Evolutionary conservation across 2,797 vertebrate species (phyloP).

Genomic region (Heterohyrax brucei): DNA sequence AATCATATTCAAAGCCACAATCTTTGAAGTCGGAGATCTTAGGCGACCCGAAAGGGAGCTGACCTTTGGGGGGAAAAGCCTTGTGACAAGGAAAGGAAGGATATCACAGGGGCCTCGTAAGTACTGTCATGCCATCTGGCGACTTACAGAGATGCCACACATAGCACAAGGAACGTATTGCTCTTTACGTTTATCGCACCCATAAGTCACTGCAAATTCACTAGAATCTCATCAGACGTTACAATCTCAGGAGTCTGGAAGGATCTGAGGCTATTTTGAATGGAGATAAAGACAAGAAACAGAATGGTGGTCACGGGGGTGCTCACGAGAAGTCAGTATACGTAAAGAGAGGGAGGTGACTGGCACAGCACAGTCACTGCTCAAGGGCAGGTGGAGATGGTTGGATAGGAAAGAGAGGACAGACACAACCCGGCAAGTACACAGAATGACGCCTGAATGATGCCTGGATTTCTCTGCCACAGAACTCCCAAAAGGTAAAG

Average conservation of each 20-base stretch:
- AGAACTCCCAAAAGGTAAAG: not conserved
- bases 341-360: not conserved
- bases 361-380: fast-evolving
- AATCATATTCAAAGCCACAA: not conserved
- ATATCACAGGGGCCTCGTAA: not conserved
- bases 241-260: not conserved
- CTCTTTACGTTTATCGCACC: not conserved
- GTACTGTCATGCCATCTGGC: not conserved
- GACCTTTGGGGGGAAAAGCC: not conserved
- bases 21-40: not conserved
- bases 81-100: not conserved
- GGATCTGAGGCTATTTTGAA: not conserved
- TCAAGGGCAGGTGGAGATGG: not conserved
- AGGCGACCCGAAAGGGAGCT: not conserved
- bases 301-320: not conserved
- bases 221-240: constrained; percentile 6
- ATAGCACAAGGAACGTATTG: not conserved
- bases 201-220: constrained; percentile 9
- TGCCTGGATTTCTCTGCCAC: not conserved
- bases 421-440: not conserved
- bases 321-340: not conserved
- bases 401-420: not conserved
- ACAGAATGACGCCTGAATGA: not conserved
- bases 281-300: not conserved
- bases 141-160: not conserved